A percentile compares a stretch with the other conserved stretches of the same genome.
Conservation (phyloP, 2,797 vertebrate species). For the Crotalus adamanteus region DNA sequence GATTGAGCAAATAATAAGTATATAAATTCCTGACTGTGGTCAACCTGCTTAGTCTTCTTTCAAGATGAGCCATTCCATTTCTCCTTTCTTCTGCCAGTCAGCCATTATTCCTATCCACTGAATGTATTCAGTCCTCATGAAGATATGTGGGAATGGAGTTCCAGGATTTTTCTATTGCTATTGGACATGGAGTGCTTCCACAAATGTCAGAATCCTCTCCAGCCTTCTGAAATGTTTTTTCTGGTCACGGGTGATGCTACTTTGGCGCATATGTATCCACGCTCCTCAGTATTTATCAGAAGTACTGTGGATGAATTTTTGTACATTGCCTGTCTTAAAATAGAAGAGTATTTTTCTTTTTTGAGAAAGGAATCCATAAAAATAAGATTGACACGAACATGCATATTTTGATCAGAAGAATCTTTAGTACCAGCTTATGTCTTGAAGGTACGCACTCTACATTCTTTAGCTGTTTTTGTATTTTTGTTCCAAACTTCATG, state of each 20-base stretch:
- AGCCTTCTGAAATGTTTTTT: neutral
- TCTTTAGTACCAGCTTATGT: neutral
- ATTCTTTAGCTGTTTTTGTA: neutral
- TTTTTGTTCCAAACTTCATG: neutral
- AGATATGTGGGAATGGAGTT: neutral
- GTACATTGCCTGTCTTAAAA: neutral
- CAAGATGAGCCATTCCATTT: neutral
- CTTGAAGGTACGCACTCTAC: neutral
- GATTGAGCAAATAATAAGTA: neutral
- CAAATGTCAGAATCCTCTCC: neutral
- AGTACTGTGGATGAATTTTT: neutral
- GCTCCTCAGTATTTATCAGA: neutral
- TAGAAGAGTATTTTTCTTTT: neutral
- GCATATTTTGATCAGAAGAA: neutral
- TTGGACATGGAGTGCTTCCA: neutral
- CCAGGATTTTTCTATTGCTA: neutral
- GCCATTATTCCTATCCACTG: neutral
- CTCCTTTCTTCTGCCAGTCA: neutral
- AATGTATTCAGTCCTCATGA: neutral
- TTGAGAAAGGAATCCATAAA: neutral
- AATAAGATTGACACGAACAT: neutral
- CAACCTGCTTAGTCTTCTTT: neutral
- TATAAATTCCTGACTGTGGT: neutral
- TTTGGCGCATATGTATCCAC: neutral
- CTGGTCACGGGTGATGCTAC: neutral